These are phyloP conservation scores for Catalaphyllia jardinei DNA, from an alignment of 64 coral and sea anemone species.

Conservation along the genomic window DNA sequence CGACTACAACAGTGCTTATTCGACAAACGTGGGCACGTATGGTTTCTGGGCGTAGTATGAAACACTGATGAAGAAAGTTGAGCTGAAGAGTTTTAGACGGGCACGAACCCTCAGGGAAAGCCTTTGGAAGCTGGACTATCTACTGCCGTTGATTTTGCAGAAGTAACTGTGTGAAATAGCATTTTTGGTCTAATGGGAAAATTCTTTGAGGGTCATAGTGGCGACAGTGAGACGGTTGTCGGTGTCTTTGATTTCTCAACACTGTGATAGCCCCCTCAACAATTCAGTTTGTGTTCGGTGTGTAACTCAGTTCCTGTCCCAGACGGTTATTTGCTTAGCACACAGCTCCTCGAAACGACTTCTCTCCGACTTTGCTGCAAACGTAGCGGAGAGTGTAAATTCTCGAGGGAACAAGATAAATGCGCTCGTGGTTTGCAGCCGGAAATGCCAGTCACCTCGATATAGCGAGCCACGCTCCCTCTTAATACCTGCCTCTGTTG, in stretches of 20 bases:
- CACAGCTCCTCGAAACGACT: constrained; percentile 68
- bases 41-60: neutral
- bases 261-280: constrained; percentile 22
- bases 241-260: constrained; percentile 89
- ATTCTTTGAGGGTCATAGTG: constrained; percentile 92
- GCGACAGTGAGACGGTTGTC: constrained; percentile 87
- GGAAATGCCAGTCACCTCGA: constrained; percentile 82
- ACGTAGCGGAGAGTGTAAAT: neutral
- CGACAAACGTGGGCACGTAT: constrained; percentile 49
- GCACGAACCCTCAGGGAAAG: neutral
- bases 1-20: constrained; percentile 23
- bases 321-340: constrained; percentile 80
- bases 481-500: constrained; percentile 53
- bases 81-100: neutral
- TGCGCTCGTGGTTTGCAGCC: constrained; percentile 61
- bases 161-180: constrained; percentile 46
- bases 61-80: neutral
- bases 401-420: constrained; percentile 32
- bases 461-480: constrained; percentile 61
- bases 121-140: constrained; percentile 7
- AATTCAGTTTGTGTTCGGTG: neutral
- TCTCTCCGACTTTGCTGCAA: constrained; percentile 6
- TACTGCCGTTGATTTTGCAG: constrained; percentile 16
- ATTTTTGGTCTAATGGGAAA: constrained; percentile 81
- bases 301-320: constrained; percentile 31